A percentile compares a stretch with the other conserved stretches of the same genome.
These are phyloP conservation scores for Ceyx erithaca DNA, from an alignment of 2,797 vertebrate species.

Conservation along the genomic window DNA sequence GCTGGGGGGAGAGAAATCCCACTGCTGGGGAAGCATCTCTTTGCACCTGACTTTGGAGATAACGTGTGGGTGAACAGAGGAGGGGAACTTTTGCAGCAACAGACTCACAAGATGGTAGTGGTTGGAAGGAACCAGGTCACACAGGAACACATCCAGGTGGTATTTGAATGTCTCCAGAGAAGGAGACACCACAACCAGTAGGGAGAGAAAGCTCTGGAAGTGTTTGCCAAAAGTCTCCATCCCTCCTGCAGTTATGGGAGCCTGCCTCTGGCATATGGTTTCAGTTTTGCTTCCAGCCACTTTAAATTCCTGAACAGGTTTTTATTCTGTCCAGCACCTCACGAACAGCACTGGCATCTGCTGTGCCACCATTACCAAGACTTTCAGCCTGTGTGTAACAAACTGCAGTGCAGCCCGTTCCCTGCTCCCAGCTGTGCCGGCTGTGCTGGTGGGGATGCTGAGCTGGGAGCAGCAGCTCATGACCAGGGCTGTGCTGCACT, in stretches of 20 bases:
- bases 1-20: background rate
- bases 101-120: background rate
- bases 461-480: background rate
- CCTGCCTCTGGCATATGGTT: background rate
- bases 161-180: too few species aligned
- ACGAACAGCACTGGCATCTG: rapidly evolving
- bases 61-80: background rate
- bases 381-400: background rate
- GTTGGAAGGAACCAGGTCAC: too few species aligned
- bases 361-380: background rate
- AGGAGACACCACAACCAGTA: too few species aligned
- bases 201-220: background rate
- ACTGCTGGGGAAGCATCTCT: background rate
- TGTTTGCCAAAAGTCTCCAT: background rate
- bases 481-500: background rate
- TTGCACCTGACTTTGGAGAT: rapidly evolving
- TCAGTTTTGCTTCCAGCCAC: background rate
- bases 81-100: background rate
- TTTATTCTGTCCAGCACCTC: background rate
- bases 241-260: background rate
- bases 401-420: rapidly evolving
- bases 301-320: background rate
- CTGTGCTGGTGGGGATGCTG: rapidly evolving
- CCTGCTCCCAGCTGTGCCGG: rapidly evolving
- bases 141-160: too few species aligned